phyloP scores from a whole-genome alignment of 2,888 invertebrate genomes.

The Stratiomys singularior region DNA sequence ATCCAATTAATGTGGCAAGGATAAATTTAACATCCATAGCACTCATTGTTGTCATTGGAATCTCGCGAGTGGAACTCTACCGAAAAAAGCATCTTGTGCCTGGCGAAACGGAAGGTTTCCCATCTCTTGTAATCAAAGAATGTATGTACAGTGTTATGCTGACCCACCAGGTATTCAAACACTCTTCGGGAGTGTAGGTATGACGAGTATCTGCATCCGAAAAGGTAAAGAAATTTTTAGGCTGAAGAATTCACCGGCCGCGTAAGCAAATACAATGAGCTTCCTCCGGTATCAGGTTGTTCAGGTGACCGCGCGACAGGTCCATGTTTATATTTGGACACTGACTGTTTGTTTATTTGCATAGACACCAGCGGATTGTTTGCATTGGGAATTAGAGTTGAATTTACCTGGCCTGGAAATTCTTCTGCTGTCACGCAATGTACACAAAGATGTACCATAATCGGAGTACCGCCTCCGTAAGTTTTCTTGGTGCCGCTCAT shows the following conservation, averaged over 20 bases:
- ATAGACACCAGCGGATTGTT: slow-evolving; percentile 43
- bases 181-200: background rate
- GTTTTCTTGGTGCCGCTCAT: slow-evolving; percentile 6
- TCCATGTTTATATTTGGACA: slow-evolving; percentile 34
- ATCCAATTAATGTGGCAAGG: slow-evolving; percentile 12
- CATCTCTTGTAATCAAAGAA: slow-evolving; percentile 2
- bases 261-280: slow-evolving; percentile 36
- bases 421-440: slow-evolving; percentile 27
- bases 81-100: background rate
- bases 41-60: background rate
- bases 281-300: slow-evolving; percentile 26
- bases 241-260: slow-evolving; percentile 21
- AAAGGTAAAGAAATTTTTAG: slow-evolving; percentile 29
- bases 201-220: slow-evolving; percentile 7
- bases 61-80: background rate
- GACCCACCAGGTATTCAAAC: slow-evolving; percentile 16
- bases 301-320: slow-evolving; percentile 32
- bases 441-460: slow-evolving; percentile 42
- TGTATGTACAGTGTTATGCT: background rate
- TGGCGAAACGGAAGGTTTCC: background rate
- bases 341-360: slow-evolving; percentile 37
- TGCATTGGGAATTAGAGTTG: slow-evolving; percentile 42
- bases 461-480: slow-evolving; percentile 21
- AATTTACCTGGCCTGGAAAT: slow-evolving; percentile 38
- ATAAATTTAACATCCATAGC: background rate